phyloP scores from a whole-genome alignment of 2,113 vertebrate genomes.

The Rousettus leschenaultii region DNA sequence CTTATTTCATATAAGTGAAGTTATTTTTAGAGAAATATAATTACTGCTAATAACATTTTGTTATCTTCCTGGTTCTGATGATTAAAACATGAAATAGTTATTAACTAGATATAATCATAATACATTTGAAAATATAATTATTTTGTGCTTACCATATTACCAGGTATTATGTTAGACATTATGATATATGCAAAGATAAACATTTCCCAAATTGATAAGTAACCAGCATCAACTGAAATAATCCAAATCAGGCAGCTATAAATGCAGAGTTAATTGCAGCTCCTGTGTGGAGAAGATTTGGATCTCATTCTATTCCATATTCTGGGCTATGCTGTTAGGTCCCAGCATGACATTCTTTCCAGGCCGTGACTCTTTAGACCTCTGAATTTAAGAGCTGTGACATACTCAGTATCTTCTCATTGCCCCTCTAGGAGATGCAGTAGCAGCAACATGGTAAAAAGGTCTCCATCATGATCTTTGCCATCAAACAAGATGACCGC shows the following conservation, averaged over 20 bases:
- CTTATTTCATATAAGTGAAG: not conserved
- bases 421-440: not conserved
- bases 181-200: not conserved
- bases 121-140: not conserved
- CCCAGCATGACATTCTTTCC: not conserved
- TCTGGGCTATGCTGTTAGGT: not conserved
- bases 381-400: not conserved
- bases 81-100: not conserved
- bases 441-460: not conserved
- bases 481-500: not conserved
- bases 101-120: not conserved
- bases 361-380: not conserved
- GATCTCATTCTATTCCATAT: not conserved
- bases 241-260: not conserved
- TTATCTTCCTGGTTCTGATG: conserved; percentile 3
- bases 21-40: conserved; percentile 16
- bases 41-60: not conserved
- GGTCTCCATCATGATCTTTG: not conserved
- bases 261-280: not conserved
- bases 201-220: not conserved
- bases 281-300: not conserved
- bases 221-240: not conserved
- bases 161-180: not conserved
- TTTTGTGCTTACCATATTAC: not conserved
- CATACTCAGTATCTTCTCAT: not conserved